A percentile compares a stretch with the other conserved stretches of the same genome.
These are phyloP conservation scores for Zygothrica quintamaculata DNA, from an alignment of 2,888 invertebrate species.

Conservation along the genomic window DNA sequence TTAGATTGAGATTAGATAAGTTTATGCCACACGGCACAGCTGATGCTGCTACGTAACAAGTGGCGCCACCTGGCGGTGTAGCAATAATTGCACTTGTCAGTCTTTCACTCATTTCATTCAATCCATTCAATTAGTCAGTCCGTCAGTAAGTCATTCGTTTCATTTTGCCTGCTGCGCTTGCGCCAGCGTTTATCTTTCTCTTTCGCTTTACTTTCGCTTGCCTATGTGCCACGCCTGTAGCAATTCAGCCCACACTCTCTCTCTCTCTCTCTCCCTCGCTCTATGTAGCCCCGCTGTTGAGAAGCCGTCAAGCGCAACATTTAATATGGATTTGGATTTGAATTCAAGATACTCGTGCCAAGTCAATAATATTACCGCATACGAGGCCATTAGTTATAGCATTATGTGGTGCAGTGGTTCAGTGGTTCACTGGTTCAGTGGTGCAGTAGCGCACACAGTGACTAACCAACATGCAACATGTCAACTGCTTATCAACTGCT, in stretches of 20 bases:
- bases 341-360: conserved; percentile 49
- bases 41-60: conserved; percentile 40
- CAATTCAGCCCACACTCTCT: conserved; percentile 9
- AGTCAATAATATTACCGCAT: conserved; percentile 66
- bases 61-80: conserved; percentile 21
- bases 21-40: conserved; percentile 6
- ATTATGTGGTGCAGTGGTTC: conserved; percentile 59
- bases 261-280: no score
- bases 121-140: conserved; percentile 24
- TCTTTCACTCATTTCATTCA: conserved; percentile 44
- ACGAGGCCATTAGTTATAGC: conserved; percentile 42
- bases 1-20: not conserved
- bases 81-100: conserved; percentile 35
- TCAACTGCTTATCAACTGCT: conserved; percentile 67
- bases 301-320: conserved; percentile 61
- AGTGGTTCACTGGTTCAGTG: conserved; percentile 7
- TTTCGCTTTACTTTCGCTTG: conserved; percentile 46
- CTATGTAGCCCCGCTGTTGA: conserved; percentile 26
- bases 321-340: conserved; percentile 59
- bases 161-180: conserved; percentile 27
- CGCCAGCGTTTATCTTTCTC: conserved; percentile 40
- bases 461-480: conserved; percentile 61
- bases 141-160: conserved; percentile 7
- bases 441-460: conserved; percentile 1
- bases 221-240: conserved; percentile 23